These are phyloP conservation scores for Plagodis dolabraria DNA, from an alignment of 2,888 invertebrate genomes.

Conservation along the genomic window DNA sequence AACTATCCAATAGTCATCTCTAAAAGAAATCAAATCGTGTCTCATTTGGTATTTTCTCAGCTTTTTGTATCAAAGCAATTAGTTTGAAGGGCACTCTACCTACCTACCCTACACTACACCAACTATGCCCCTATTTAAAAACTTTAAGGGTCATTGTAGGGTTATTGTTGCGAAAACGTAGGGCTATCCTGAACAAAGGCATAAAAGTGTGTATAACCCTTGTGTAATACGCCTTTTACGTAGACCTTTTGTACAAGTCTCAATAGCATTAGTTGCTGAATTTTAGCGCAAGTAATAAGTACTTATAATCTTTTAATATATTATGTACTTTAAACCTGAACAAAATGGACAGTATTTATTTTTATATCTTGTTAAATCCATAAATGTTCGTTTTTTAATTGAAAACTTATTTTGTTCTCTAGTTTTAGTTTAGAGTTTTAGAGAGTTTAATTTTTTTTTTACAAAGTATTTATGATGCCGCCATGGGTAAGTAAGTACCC, in stretches of 20 bases:
- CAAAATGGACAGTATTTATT: too few relatives aligned
- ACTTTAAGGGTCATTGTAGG: slow-evolving; percentile 46
- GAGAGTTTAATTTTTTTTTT: too few relatives aligned
- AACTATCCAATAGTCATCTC: neutral
- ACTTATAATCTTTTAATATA: too few relatives aligned
- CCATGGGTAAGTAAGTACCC: too few relatives aligned
- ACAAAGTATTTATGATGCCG: too few relatives aligned
- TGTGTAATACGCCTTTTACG: slow-evolving; percentile 28
- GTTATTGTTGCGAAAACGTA: slow-evolving; percentile 55
- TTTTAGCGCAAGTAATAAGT: too few relatives aligned
- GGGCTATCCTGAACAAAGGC: slow-evolving; percentile 50
- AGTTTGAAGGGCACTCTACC: slow-evolving; percentile 38
- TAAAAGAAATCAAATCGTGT: neutral
- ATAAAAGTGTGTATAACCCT: slow-evolving; percentile 27
- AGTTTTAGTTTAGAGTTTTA: too few relatives aligned
- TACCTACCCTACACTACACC: slow-evolving; percentile 37
- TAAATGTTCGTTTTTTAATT: too few relatives aligned
- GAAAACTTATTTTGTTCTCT: too few relatives aligned
- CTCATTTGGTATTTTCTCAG: slow-evolving; percentile 19
- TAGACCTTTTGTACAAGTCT: slow-evolving; percentile 2
- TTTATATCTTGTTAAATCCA: too few relatives aligned
- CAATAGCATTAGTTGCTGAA: neutral
- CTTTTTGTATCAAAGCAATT: slow-evolving; percentile 33
- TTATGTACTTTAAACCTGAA: too few relatives aligned
- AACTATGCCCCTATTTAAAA: slow-evolving; percentile 38